Evolutionary conservation across 1,140 invertebrate species (phyloP).

Genomic region (Meteorus sp.): DNA sequence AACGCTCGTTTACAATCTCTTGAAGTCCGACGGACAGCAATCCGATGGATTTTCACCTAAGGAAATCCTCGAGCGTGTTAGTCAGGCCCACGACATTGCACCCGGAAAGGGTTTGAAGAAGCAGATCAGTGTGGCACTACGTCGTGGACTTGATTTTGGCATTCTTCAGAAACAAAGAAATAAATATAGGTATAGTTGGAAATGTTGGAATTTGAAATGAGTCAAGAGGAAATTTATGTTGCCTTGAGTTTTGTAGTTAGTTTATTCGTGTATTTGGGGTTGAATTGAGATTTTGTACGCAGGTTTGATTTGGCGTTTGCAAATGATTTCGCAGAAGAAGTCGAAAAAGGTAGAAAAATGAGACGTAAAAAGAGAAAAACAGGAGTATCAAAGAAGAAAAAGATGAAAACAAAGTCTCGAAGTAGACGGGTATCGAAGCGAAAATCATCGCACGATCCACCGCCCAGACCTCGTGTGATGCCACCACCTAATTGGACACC

Average conservation of each 20-base stretch:
- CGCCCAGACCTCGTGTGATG: conserved; percentile 31
- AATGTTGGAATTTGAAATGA: no score
- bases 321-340: conserved; percentile 5
- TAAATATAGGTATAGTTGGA: conserved; percentile 46
- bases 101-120: conserved; percentile 33
- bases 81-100: conserved; percentile 36
- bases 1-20: conserved; percentile 39
- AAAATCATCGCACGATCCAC: conserved; percentile 6
- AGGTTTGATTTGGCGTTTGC: conserved; percentile 20
- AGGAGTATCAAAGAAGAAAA: conserved; percentile 11
- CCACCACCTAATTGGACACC: conserved; percentile 35
- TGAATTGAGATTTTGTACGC: background rate
- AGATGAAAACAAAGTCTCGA: conserved; percentile 19
- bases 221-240: background rate
- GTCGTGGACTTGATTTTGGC: conserved; percentile 43
- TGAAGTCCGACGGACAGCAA: conserved; percentile 30
- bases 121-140: conserved; percentile 38
- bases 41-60: conserved; percentile 34
- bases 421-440: conserved; percentile 14
- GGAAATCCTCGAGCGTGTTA: conserved; percentile 39
- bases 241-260: background rate
- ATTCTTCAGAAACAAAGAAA: conserved; percentile 40
- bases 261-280: background rate
- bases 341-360: background rate
- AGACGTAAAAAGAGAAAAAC: background rate